These are phyloP conservation scores for Agriopis marginaria DNA, from an alignment of 2,888 invertebrate genomes.

Conservation along the genomic window DNA sequence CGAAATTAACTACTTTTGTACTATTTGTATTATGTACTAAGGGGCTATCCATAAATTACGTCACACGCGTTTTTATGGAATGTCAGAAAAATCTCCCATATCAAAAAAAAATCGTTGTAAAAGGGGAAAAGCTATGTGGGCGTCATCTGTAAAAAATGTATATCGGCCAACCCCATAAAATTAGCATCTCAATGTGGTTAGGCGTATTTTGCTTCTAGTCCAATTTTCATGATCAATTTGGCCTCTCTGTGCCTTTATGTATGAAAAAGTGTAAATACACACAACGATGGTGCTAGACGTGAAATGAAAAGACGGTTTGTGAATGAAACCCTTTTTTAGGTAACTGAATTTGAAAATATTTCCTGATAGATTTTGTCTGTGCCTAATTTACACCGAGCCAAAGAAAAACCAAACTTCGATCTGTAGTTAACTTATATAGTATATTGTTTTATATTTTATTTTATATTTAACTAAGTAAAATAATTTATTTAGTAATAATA, in stretches of 20 bases:
- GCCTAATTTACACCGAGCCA: conserved; percentile 46
- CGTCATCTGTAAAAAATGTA: too few species aligned
- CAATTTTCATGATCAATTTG: not conserved
- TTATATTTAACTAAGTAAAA: not conserved
- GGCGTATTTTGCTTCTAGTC: not conserved
- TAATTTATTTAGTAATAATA: not conserved
- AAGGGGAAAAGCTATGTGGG: too few species aligned
- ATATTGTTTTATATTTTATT: too few species aligned
- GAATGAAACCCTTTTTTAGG: not conserved
- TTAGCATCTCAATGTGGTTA: too few species aligned
- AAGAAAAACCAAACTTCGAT: conserved; percentile 41
- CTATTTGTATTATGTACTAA: too few species aligned
- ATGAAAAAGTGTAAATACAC: not conserved
- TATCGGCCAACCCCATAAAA: too few species aligned
- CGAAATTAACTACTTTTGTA: too few species aligned
- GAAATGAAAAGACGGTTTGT: not conserved
- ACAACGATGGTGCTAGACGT: not conserved
- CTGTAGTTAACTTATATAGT: not conserved
- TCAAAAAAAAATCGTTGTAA: too few species aligned
- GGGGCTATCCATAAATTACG: too few species aligned
- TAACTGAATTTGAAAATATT: not conserved
- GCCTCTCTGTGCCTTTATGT: not conserved
- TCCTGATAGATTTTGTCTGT: not conserved
- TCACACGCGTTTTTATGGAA: too few species aligned
- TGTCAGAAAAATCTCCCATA: too few species aligned